phyloP scores from a whole-genome alignment of 1,140 invertebrate species.

The Magallana gigas region DNA sequence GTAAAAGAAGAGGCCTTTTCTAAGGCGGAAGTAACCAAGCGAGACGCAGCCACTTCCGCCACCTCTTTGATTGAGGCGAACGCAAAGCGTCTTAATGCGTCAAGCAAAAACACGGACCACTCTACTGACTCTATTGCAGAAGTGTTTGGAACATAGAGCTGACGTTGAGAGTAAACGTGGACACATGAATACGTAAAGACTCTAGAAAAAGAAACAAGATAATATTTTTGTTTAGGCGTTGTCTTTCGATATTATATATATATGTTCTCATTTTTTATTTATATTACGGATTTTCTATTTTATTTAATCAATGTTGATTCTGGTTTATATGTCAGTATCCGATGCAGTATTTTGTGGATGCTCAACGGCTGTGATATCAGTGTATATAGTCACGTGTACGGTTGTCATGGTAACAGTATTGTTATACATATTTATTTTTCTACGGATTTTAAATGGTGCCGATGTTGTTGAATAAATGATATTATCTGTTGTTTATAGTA shows the following conservation, averaged over 20 bases:
- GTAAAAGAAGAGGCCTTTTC: background rate
- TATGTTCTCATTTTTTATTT: too few relatives aligned
- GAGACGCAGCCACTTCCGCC: background rate
- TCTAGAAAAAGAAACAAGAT: too few relatives aligned
- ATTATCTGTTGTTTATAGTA: background rate
- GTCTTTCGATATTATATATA: too few relatives aligned
- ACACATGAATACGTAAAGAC: too few relatives aligned
- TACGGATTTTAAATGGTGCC: background rate
- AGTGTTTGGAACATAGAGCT: background rate
- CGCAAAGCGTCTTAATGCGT: background rate
- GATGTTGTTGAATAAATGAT: conserved; percentile 27
- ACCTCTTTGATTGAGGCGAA: conserved; percentile 25
- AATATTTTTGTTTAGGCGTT: too few relatives aligned
- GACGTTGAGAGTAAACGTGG: too few relatives aligned
- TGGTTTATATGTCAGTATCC: background rate
- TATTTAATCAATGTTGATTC: background rate
- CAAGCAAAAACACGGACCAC: background rate
- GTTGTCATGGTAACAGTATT: background rate
- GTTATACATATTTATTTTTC: background rate
- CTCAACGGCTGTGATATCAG: background rate
- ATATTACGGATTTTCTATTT: too few relatives aligned
- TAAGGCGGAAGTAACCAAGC: background rate
- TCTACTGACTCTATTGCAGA: background rate
- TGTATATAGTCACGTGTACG: background rate
- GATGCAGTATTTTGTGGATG: background rate